Conservation (phyloP, 2,113 vertebrate genomes). For the Nesoenas mayeri region DNA sequence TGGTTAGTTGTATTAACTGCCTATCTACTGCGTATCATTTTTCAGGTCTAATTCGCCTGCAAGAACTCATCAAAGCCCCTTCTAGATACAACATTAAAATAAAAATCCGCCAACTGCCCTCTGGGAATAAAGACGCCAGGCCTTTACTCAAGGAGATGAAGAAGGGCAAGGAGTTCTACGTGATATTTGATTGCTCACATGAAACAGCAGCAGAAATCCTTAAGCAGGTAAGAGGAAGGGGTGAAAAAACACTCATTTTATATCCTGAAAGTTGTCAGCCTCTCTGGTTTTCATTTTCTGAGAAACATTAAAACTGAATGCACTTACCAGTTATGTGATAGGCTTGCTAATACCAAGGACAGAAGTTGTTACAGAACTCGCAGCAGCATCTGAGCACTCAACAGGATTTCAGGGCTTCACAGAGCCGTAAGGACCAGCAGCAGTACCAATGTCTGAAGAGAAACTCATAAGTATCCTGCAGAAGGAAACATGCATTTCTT, state of each 20-base stretch:
- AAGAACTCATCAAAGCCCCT: constrained; percentile 98
- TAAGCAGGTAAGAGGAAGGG: constrained; percentile 85
- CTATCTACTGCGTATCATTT: constrained; percentile 36
- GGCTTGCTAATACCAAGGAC: neutral
- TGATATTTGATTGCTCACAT: constrained; percentile 96
- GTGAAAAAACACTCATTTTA: neutral
- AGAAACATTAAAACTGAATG: neutral
- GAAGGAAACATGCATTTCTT: neutral
- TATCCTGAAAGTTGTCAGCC: neutral
- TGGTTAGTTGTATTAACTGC: neutral
- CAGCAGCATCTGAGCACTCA: neutral
- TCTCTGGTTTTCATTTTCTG: neutral
- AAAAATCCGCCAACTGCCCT: constrained; percentile 95
- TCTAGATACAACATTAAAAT: constrained; percentile 97
- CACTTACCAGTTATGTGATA: neutral
- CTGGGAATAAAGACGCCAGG: constrained; percentile 91
- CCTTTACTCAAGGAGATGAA: constrained; percentile 98
- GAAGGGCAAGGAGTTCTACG: constrained; percentile 93
- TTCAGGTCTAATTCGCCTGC: constrained; percentile 94
- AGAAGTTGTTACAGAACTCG: neutral
- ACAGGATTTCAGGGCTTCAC: neutral
- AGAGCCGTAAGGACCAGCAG: neutral
- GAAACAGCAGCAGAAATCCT: constrained; percentile 91
- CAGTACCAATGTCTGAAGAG: neutral
- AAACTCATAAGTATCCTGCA: rapidly evolving